Evolutionary conservation across 1,140 invertebrate species (phyloP).

Genomic region (Drosophila melanica): DNA sequence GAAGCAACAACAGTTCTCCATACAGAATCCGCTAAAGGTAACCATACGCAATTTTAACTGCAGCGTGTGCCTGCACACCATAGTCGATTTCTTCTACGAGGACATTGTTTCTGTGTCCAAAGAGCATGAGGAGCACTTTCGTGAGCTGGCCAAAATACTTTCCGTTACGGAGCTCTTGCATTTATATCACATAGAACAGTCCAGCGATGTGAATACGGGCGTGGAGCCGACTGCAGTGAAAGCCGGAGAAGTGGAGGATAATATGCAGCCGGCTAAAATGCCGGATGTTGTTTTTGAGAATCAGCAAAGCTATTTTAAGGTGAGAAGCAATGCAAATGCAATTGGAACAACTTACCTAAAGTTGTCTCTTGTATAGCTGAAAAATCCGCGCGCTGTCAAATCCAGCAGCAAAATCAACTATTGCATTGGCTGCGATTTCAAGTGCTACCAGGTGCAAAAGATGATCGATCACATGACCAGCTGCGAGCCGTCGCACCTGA

Average conservation of each 20-base stretch:
- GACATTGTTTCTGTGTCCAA: slow-evolving; percentile 76
- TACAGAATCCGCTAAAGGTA: slow-evolving; percentile 78
- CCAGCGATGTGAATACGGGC: slow-evolving; percentile 26
- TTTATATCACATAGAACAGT: slow-evolving; percentile 61
- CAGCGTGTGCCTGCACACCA: slow-evolving; percentile 70
- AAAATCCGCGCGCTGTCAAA: slow-evolving; percentile 64
- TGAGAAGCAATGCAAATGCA: slow-evolving; percentile 4
- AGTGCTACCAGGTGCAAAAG: slow-evolving; percentile 83
- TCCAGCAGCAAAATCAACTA: slow-evolving; percentile 82
- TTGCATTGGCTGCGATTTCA: slow-evolving; percentile 83
- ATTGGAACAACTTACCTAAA: not conserved
- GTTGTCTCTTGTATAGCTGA: slow-evolving; percentile 44
- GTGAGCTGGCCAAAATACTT: slow-evolving; percentile 68
- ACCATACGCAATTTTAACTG: slow-evolving; percentile 73
- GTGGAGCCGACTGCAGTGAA: slow-evolving; percentile 12
- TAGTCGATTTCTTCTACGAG: slow-evolving; percentile 80
- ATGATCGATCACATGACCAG: slow-evolving; percentile 84
- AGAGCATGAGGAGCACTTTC: slow-evolving; percentile 76
- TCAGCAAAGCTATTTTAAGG: slow-evolving; percentile 77
- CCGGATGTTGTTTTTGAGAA: slow-evolving; percentile 69
- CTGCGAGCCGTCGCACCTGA: slow-evolving; percentile 84
- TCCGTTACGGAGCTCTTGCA: slow-evolving; percentile 73
- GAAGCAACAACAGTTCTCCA: slow-evolving; percentile 80
- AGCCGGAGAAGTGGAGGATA: slow-evolving; percentile 26
- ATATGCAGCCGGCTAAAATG: slow-evolving; percentile 29